phyloP scores from a whole-genome alignment of 1,140 invertebrate species.

The Ruditapes philippinarum region DNA sequence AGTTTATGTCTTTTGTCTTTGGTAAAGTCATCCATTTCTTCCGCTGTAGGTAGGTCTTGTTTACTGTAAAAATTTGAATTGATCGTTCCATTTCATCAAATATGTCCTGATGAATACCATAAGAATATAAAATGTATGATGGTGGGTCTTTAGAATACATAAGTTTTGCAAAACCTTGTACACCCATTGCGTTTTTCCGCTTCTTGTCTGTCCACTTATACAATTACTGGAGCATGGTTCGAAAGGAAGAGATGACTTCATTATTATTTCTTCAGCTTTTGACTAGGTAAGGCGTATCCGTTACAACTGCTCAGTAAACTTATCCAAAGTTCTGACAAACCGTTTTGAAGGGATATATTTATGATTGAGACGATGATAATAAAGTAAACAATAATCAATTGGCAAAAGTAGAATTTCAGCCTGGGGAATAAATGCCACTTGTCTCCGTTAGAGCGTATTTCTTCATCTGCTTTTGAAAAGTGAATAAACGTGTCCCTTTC shows the following conservation, averaged over 20 bases:
- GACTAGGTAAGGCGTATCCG: conserved; percentile 20
- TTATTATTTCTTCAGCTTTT: conserved; percentile 3
- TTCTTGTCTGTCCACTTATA: neutral
- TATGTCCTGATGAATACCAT: neutral
- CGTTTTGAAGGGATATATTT: conserved; percentile 47
- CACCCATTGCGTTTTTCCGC: conserved; percentile 12
- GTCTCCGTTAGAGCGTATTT: too few species aligned
- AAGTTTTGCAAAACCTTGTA: neutral
- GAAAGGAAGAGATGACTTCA: neutral
- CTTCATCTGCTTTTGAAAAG: neutral
- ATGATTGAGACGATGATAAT: neutral
- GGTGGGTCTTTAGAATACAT: neutral
- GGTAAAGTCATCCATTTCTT: conserved; percentile 35
- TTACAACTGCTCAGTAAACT: too few species aligned
- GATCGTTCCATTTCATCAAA: conserved; percentile 9
- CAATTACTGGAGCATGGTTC: conserved; percentile 15
- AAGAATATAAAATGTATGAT: neutral
- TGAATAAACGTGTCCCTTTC: conserved; percentile 14
- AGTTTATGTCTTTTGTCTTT: neutral
- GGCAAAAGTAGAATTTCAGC: neutral
- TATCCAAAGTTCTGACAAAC: neutral
- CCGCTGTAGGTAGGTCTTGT: neutral
- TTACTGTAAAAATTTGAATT: neutral
- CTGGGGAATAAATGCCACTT: conserved; percentile 5
- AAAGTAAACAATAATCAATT: neutral